These are phyloP conservation scores for Silurus meridionalis DNA, from an alignment of 2,113 vertebrate species.

Conservation along the genomic window DNA sequence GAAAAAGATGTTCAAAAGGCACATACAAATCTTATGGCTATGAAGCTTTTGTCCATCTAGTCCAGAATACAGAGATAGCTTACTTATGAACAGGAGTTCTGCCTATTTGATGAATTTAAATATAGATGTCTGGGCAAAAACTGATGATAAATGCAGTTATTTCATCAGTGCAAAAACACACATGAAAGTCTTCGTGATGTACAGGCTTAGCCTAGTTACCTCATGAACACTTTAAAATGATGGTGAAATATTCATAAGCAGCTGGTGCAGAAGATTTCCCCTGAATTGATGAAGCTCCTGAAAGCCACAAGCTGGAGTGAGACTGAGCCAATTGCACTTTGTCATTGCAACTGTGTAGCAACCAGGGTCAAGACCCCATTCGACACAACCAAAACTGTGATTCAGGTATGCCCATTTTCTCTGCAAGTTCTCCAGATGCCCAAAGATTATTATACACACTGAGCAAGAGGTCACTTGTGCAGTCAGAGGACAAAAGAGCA, in stretches of 20 bases:
- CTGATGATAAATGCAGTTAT: neutral
- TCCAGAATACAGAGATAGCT: neutral
- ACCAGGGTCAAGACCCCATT: constrained; percentile 4
- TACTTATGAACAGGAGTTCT: neutral
- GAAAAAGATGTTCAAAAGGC: no score
- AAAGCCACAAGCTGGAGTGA: neutral
- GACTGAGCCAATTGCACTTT: neutral
- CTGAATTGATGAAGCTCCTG: neutral
- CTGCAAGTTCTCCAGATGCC: neutral
- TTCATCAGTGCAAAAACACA: constrained; percentile 7
- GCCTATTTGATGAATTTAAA: neutral
- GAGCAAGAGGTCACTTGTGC: neutral
- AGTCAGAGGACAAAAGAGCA: neutral
- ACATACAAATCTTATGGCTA: no score
- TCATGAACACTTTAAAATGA: neutral
- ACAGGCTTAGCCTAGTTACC: neutral
- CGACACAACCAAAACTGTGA: neutral
- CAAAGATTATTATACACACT: neutral
- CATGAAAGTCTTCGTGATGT: neutral
- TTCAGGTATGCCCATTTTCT: neutral
- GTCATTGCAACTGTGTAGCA: neutral
- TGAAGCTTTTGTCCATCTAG: no score
- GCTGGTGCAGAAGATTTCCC: neutral
- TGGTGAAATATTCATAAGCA: neutral
- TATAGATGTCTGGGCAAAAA: neutral